phyloP scores from a whole-genome alignment of 2,113 vertebrate species.

The Poeciliopsis retropinna region DNA sequence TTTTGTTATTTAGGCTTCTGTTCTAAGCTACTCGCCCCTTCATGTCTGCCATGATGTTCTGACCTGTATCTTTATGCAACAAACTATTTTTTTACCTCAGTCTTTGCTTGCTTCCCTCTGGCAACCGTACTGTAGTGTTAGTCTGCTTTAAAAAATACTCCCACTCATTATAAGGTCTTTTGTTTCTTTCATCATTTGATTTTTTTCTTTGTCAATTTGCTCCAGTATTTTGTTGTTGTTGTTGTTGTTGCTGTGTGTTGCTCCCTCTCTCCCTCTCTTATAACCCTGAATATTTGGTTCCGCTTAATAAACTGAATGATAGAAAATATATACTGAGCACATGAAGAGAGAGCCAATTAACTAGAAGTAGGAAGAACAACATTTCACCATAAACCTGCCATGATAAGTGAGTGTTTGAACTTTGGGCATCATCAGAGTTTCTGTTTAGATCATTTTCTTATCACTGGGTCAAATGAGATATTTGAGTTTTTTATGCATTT shows the following conservation, averaged over 20 bases:
- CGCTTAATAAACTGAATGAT: too few relatives aligned
- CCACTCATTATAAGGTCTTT: background rate
- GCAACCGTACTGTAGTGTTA: background rate
- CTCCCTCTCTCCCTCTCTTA: background rate
- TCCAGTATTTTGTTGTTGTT: background rate
- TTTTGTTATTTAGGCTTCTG: too few relatives aligned
- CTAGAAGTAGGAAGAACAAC: too few relatives aligned
- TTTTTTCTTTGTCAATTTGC: constrained; percentile 27
- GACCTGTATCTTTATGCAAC: background rate
- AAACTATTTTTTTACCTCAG: background rate
- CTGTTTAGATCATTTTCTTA: too few relatives aligned
- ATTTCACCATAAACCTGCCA: too few relatives aligned
- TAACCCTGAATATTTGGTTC: background rate
- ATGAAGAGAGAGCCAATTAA: too few relatives aligned
- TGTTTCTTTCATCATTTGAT: background rate
- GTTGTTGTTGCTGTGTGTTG: background rate
- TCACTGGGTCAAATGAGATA: too few relatives aligned
- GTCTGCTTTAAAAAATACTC: background rate
- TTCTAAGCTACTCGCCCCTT: background rate
- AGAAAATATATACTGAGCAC: too few relatives aligned
- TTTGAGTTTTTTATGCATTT: too few relatives aligned
- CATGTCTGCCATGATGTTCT: background rate
- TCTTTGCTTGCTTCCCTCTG: background rate
- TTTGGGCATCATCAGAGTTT: too few relatives aligned
- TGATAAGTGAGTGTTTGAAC: too few relatives aligned